Conservation (phyloP, 2,113 vertebrate genomes). For the Protobothrops flavoviridis region DNA sequence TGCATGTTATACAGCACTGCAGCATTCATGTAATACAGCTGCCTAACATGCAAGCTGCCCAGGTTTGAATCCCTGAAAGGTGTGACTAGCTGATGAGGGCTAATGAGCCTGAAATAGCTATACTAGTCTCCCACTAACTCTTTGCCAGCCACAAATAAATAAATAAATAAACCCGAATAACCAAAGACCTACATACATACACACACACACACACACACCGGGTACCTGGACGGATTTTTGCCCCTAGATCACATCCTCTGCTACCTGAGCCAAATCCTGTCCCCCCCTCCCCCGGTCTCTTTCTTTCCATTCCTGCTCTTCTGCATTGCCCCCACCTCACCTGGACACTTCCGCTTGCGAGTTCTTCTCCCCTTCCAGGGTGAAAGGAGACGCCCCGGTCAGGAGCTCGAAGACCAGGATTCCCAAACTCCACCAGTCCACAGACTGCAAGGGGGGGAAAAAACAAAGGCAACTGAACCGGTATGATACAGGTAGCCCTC, state of each 20-base stretch:
- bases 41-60: too few relatives aligned
- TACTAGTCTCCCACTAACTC: too few relatives aligned
- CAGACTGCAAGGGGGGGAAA: slow-evolving; percentile 66
- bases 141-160: too few relatives aligned
- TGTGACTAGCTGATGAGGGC: too few relatives aligned
- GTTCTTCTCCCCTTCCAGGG: slow-evolving; percentile 89
- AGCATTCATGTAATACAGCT: too few relatives aligned
- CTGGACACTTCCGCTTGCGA: slow-evolving; percentile 89
- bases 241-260: slow-evolving; percentile 25
- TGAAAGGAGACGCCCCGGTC: slow-evolving; percentile 89
- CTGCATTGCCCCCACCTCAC: slow-evolving; percentile 63
- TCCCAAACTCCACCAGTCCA: slow-evolving; percentile 93
- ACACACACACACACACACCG: too few relatives aligned
- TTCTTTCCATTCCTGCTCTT: not conserved
- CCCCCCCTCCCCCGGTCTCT: not conserved
- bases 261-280: not conserved
- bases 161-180: too few relatives aligned
- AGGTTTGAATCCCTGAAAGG: too few relatives aligned
- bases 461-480: not conserved
- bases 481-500: not conserved
- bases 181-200: too few relatives aligned
- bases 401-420: slow-evolving; percentile 90
- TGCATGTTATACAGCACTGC: too few relatives aligned
- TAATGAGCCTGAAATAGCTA: too few relatives aligned
- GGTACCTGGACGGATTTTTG: not conserved